Evolutionary conservation across 2,797 vertebrate species (phyloP).

Genomic region (Scleropages formosus): DNA sequence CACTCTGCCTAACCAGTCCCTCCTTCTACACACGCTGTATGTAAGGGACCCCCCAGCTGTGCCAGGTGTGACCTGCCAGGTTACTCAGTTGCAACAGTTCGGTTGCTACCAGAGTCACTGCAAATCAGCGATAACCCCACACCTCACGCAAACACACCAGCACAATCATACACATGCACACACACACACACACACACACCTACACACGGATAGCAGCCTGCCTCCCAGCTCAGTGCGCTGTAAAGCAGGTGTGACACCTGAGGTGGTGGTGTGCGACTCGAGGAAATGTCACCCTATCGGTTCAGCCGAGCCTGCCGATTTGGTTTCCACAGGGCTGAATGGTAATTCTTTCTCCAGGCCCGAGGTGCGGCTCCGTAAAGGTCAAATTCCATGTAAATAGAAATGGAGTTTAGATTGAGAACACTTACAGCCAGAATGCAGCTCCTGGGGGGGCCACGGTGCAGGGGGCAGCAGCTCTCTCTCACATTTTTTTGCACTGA

Average conservation of each 20-base stretch:
- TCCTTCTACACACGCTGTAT: too few relatives aligned
- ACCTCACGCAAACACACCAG: background rate
- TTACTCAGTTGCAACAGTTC: too few relatives aligned
- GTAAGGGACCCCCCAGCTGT: too few relatives aligned
- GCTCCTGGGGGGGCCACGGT: background rate
- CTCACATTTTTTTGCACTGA: constrained; percentile 7
- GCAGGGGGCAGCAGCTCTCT: background rate
- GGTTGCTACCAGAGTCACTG: too few relatives aligned
- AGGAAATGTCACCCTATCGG: constrained; percentile 32
- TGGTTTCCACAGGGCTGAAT: constrained; percentile 16
- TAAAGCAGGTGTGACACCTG: constrained; percentile 18
- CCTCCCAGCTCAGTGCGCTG: background rate
- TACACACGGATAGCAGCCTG: constrained; percentile 8
- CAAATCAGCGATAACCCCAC: background rate
- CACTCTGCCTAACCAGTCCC: too few relatives aligned
- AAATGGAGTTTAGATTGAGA: constrained; percentile 37
- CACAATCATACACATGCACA: constrained; percentile 15
- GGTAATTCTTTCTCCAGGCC: constrained; percentile 8
- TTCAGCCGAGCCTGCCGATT: constrained; percentile 13
- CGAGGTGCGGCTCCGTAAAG: constrained; percentile 25
- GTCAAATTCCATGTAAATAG: constrained; percentile 37
- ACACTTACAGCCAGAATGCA: constrained; percentile 18
- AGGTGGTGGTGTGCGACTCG: constrained; percentile 10
- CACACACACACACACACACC: constrained; percentile 18
- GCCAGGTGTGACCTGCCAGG: too few relatives aligned